Percentiles rank a stretch among this genome's conserved stretches.
These are phyloP conservation scores for Antechinus flavipes DNA, from an alignment of 2,113 vertebrate species.

Conservation along the genomic window DNA sequence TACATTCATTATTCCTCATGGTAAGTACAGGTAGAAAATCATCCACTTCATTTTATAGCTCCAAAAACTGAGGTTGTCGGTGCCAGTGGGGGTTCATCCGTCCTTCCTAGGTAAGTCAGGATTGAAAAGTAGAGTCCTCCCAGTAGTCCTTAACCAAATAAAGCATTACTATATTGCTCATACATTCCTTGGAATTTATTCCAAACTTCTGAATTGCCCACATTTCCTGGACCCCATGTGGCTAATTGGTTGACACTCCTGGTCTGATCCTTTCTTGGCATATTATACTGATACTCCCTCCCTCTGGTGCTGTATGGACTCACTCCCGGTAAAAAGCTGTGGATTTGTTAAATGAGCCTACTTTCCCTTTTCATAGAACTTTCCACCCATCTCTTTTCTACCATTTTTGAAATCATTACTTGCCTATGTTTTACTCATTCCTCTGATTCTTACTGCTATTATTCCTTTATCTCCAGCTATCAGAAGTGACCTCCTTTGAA, in stretches of 20 bases:
- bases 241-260: neutral
- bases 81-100: neutral
- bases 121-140: neutral
- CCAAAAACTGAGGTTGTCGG: neutral
- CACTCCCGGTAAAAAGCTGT: neutral
- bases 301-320: neutral
- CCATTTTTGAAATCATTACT: neutral
- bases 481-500: neutral
- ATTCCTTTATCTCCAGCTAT: neutral
- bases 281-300: neutral
- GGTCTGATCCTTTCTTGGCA: neutral
- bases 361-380: neutral
- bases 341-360: neutral
- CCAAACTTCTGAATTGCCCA: slow-evolving; percentile 4
- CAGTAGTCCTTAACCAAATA: neutral
- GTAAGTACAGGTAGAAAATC: neutral
- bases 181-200: neutral
- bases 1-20: neutral
- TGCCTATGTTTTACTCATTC: neutral
- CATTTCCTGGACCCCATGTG: neutral
- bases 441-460: neutral
- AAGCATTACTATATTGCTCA: neutral
- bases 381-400: neutral
- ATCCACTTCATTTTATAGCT: neutral
- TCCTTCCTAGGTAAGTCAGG: neutral